A percentile compares a stretch with the other conserved stretches of the same genome.
Conservation (phyloP, 2,888 invertebrate genomes). For the Drosophila affinis region DNA sequence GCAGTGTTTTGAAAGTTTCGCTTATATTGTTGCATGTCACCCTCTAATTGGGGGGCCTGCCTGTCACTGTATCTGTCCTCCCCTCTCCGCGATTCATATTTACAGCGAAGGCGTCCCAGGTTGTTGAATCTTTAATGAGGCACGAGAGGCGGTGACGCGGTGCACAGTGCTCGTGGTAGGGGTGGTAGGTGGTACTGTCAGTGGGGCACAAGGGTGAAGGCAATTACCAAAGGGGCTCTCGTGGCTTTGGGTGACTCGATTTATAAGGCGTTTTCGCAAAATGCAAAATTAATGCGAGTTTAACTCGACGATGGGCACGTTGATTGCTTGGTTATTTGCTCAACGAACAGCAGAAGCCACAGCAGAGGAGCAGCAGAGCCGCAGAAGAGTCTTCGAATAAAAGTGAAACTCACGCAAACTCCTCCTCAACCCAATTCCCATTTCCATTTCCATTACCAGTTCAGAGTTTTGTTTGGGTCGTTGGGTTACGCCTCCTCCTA, state of each 20-base stretch:
- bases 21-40: conserved; percentile 65
- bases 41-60: conserved; percentile 55
- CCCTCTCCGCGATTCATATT: conserved; percentile 41
- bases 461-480: conserved; percentile 20
- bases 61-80: not conserved
- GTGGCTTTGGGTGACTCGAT: conserved; percentile 36
- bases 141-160: not conserved
- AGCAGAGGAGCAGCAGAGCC: not conserved
- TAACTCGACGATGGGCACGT: conserved; percentile 49
- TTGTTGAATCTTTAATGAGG: conserved; percentile 64
- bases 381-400: conserved; percentile 22
- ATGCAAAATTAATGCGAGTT: conserved; percentile 67
- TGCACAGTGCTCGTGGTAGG: not conserved
- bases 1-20: conserved; percentile 28
- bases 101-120: conserved; percentile 43
- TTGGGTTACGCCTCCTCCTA: conserved; percentile 14
- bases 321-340: conserved; percentile 62
- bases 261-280: conserved; percentile 51
- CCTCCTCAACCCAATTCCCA: conserved; percentile 16
- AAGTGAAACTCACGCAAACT: conserved; percentile 62
- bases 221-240: conserved; percentile 29
- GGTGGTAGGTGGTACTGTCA: not conserved
- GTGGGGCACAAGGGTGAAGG: conserved; percentile 15
- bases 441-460: conserved; percentile 5
- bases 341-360: conserved; percentile 14